Conservation (phyloP, 2,797 vertebrate genomes). For the Alfaro cultratus region DNA sequence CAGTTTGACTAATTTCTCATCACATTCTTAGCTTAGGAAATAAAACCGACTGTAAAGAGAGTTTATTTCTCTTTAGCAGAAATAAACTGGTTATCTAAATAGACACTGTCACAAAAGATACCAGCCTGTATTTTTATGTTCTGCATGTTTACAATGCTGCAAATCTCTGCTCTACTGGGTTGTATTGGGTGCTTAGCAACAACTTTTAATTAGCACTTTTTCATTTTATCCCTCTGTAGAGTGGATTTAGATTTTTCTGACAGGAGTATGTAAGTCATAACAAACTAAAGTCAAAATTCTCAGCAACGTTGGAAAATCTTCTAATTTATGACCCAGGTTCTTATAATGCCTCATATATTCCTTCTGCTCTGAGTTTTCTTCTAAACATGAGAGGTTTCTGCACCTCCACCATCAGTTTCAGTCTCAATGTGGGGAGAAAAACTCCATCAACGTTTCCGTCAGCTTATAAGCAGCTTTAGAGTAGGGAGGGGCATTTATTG, state of each 20-base stretch:
- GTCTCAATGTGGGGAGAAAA: background rate
- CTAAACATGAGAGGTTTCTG: background rate
- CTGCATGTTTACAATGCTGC: background rate
- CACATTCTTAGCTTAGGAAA: background rate
- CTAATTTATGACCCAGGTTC: background rate
- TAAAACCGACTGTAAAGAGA: background rate
- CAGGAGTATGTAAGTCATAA: background rate
- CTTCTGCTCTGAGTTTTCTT: background rate
- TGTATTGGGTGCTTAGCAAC: constrained; percentile 10
- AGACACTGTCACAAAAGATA: background rate
- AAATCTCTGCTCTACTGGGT: background rate
- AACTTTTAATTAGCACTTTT: constrained; percentile 22
- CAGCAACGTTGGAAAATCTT: background rate
- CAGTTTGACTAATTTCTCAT: constrained; percentile 13
- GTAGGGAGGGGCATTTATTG: background rate
- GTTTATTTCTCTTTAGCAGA: background rate
- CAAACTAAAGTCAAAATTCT: background rate
- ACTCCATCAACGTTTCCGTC: background rate
- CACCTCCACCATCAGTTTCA: background rate
- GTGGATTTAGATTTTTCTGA: background rate
- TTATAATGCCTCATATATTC: too few species aligned
- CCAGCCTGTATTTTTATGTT: background rate
- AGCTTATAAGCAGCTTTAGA: background rate
- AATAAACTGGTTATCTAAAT: background rate
- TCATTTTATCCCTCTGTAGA: constrained; percentile 5